Conservation (phyloP, 2,797 vertebrate genomes). For the Thaleichthys pacificus region DNA sequence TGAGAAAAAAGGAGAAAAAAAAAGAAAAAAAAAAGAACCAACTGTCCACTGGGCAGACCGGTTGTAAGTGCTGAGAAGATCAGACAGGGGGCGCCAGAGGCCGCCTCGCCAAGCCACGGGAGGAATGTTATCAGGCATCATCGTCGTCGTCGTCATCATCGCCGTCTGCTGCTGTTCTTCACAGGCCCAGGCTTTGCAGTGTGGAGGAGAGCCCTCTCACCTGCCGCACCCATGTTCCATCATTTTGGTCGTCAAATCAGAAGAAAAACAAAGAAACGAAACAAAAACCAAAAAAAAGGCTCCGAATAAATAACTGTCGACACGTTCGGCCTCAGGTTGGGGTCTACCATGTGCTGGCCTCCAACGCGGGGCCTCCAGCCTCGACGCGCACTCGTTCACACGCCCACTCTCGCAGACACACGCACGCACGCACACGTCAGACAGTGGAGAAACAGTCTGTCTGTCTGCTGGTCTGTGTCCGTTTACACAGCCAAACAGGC, state of each 20-base stretch:
- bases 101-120: not conserved
- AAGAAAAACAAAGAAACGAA: not conserved
- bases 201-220: not conserved
- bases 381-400: not conserved
- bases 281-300: conserved; percentile 8
- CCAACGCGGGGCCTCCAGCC: not conserved
- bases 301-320: conserved; percentile 12
- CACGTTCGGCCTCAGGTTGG: conserved; percentile 1
- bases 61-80: conserved; percentile 2
- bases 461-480: conserved; percentile 1
- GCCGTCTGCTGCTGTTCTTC: not conserved
- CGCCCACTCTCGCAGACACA: not conserved
- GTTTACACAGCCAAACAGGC: conserved; percentile 5
- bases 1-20: not conserved
- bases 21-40: conserved; percentile 1
- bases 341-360: conserved; percentile 2
- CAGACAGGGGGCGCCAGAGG: conserved; percentile 8
- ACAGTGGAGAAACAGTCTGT: conserved; percentile 11
- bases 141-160: not conserved
- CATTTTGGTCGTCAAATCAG: conserved; percentile 12
- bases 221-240: not conserved
- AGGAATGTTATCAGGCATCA: conserved; percentile 6
- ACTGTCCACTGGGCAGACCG: conserved; percentile 14
- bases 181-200: conserved; percentile 6
- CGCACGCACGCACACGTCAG: not conserved